Conservation (phyloP, 1,140 invertebrate species). For the Pogonus chalceus region DNA sequence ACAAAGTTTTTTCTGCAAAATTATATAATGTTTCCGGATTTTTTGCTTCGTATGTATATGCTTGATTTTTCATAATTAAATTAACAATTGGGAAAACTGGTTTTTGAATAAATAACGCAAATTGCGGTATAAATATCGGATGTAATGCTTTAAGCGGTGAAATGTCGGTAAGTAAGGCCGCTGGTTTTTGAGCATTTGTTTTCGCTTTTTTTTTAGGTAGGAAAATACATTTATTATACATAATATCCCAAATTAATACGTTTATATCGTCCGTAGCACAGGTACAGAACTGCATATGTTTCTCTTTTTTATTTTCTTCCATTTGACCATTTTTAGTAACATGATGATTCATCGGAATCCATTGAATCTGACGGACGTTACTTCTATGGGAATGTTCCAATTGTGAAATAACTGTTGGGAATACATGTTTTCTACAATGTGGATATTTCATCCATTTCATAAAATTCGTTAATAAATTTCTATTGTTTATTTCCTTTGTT, state of each 20-base stretch:
- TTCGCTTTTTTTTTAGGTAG: too few species aligned
- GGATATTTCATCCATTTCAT: constrained; percentile 57
- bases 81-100: too few species aligned
- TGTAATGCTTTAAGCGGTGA: too few species aligned
- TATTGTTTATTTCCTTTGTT: constrained; percentile 48
- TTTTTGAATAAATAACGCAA: too few species aligned
- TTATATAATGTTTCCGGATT: too few species aligned
- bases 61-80: too few species aligned
- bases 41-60: too few species aligned
- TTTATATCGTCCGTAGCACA: constrained; percentile 53
- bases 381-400: constrained; percentile 49
- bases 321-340: constrained; percentile 50
- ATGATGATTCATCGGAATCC: constrained; percentile 50
- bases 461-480: constrained; percentile 45
- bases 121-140: too few species aligned
- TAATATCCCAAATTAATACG: constrained; percentile 63
- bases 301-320: constrained; percentile 31
- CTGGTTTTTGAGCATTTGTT: too few species aligned
- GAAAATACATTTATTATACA: too few species aligned
- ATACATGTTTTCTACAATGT: constrained; percentile 43
- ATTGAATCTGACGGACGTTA: constrained; percentile 51
- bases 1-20: too few species aligned
- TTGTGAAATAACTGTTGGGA: constrained; percentile 47
- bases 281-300: constrained; percentile 51
- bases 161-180: too few species aligned